phyloP scores from a whole-genome alignment of 2,888 invertebrate genomes.

The Venusia cambrica region DNA sequence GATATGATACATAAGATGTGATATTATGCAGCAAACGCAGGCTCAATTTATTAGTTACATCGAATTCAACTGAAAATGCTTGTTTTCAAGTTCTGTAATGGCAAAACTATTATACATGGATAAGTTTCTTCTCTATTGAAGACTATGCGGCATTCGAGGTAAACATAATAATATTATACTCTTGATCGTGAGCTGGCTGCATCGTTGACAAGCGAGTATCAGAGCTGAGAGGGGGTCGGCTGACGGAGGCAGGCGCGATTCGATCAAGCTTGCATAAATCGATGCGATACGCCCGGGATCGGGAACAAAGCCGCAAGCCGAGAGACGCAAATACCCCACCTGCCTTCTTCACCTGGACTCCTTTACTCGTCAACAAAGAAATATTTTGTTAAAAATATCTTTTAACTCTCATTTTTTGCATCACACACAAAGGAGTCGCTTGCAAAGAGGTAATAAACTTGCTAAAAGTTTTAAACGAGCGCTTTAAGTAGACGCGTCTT shows the following conservation, averaged over 20 bases:
- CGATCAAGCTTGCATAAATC: slow-evolving; percentile 77
- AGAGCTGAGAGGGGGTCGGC: slow-evolving; percentile 46
- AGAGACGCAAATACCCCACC: slow-evolving; percentile 47
- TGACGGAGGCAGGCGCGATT: slow-evolving; percentile 52
- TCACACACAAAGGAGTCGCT: slow-evolving; percentile 31
- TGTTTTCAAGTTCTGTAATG: too few relatives aligned
- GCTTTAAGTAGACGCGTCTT: slow-evolving; percentile 23
- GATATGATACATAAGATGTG: too few relatives aligned
- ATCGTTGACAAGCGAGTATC: slow-evolving; percentile 44
- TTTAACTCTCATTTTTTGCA: slow-evolving; percentile 30
- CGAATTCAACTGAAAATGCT: slow-evolving; percentile 4
- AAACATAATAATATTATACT: slow-evolving; percentile 36
- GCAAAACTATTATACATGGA: too few relatives aligned
- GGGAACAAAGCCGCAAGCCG: slow-evolving; percentile 72
- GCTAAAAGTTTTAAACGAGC: slow-evolving; percentile 31
- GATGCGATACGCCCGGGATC: slow-evolving; percentile 73
- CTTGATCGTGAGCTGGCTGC: slow-evolving; percentile 37
- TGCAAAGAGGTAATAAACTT: slow-evolving; percentile 33
- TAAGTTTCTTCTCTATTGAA: too few relatives aligned
- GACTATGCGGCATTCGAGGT: slow-evolving; percentile 15
- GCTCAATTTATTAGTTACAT: slow-evolving; percentile 8
- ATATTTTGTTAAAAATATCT: slow-evolving; percentile 34
- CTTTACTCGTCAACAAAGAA: slow-evolving; percentile 34
- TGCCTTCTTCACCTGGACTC: slow-evolving; percentile 32
- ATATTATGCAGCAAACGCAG: too few relatives aligned